Evolutionary conservation across 1,140 invertebrate species (phyloP).

Genomic region (Colletes gigas): DNA sequence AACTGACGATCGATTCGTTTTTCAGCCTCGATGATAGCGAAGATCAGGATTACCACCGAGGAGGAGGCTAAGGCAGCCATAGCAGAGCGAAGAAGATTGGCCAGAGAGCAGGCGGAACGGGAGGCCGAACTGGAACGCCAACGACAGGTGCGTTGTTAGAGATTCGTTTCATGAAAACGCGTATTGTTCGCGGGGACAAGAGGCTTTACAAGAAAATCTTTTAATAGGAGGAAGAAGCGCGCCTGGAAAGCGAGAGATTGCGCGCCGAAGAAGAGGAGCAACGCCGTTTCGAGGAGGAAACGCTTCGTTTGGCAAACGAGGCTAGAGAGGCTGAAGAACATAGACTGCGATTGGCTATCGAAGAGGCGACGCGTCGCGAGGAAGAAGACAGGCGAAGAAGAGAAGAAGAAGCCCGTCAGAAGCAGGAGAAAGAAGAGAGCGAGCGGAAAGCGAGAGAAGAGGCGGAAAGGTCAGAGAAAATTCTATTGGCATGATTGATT

Average conservation of each 20-base stretch:
- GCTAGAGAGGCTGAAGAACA: slow-evolving; percentile 88
- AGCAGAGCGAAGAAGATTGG: slow-evolving; percentile 90
- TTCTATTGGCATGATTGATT: not conserved
- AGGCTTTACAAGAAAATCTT: slow-evolving; percentile 15
- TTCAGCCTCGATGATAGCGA: slow-evolving; percentile 87
- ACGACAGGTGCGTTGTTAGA: slow-evolving; percentile 81
- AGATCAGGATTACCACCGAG: slow-evolving; percentile 90
- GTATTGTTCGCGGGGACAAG: too few species aligned
- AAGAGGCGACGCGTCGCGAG: slow-evolving; percentile 83
- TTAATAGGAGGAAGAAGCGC: slow-evolving; percentile 85
- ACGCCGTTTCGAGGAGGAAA: slow-evolving; percentile 88
- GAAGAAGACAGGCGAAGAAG: slow-evolving; percentile 85
- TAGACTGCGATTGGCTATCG: slow-evolving; percentile 87
- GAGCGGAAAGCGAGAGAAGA: slow-evolving; percentile 89
- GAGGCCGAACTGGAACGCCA: slow-evolving; percentile 91
- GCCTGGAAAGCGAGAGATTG: slow-evolving; percentile 88
- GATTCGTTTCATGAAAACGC: not conserved
- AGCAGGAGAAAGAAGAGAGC: slow-evolving; percentile 89
- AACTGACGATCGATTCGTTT: slow-evolving; percentile 19
- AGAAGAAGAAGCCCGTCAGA: slow-evolving; percentile 86
- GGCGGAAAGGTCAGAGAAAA: slow-evolving; percentile 83
- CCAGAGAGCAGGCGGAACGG: slow-evolving; percentile 91
- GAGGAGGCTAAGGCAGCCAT: slow-evolving; percentile 94
- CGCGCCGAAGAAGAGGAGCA: slow-evolving; percentile 92
- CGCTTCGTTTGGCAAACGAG: slow-evolving; percentile 85